Evolutionary conservation across 2,888 invertebrate species (phyloP), one percentile per base, ranked within the genome.

Genomic region (Sminthurides aquaticus): DNA sequence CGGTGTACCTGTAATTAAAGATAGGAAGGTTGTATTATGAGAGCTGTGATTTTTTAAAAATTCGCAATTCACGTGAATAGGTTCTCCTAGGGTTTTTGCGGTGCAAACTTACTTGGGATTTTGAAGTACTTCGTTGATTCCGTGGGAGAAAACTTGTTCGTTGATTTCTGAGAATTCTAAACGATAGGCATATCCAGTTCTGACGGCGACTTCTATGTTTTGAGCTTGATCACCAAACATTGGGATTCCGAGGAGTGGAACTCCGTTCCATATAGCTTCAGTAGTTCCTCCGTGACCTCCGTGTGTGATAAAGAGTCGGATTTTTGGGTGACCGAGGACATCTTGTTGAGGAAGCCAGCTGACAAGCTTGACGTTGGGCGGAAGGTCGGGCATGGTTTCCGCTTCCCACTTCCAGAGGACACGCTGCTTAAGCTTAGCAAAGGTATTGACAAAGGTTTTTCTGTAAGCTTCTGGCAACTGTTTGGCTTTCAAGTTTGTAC

Each of bases 351-450:
- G 90, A 72, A 87, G 75, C 88, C 88, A 88, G 69, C 84, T 83
- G 65, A 80, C 78, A 2, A 83, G 78, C 57, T 82, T 78, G 0
- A 87, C 79, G 77, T 89, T 88, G 59, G 82, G 79, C 28, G 85
- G 84, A 70, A 86, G 81, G 26, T 80, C 79, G 0, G 81, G 78
- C 71, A 84, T 76, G 2, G 82, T 78, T 25, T 85, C 83, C 1
- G 83, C 85, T 75, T 90, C 90, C 79, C 89, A 90, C 77, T 91
- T 91, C 91, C 91, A 91, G 0, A 91, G 79, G 22, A 91, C 87
- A 71, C 88, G 84, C 76, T 89, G 90, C 0, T 90, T 90, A 29
- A 91, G 79, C 26, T 86, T 85, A 0, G 87, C 84, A 74, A 91
- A 85, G 0, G 89, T 90, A 43, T 85, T 83, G 20, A 90, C 83